Conservation (phyloP, 2,113 vertebrate genomes). For the Anhinga anhinga region DNA sequence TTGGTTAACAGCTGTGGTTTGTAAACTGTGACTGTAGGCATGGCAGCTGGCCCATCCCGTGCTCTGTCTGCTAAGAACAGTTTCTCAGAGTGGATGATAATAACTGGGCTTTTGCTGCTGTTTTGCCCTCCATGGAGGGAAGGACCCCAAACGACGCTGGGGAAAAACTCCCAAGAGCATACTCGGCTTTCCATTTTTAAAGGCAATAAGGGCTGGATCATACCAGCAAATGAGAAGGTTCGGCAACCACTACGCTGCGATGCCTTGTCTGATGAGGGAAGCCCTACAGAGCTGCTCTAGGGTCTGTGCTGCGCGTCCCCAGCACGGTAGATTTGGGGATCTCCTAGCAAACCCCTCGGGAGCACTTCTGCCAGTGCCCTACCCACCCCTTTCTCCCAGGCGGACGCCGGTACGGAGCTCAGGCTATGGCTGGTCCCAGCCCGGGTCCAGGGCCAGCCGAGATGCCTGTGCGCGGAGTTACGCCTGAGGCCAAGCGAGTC, state of each 20-base stretch:
- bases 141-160: background rate
- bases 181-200: background rate
- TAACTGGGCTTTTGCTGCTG: background rate
- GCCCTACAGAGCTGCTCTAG: background rate
- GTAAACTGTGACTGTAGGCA: background rate
- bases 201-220: background rate
- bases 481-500: background rate
- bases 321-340: accelerated
- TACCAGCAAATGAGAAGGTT: background rate
- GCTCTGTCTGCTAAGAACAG: background rate
- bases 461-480: accelerated
- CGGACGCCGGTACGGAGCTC: background rate
- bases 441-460: accelerated
- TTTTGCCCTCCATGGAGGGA: background rate
- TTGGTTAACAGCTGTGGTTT: background rate
- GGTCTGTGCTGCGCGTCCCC: background rate
- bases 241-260: accelerated
- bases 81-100: background rate
- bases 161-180: background rate
- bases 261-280: background rate
- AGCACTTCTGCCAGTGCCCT: background rate
- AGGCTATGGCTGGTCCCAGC: background rate
- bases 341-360: background rate
- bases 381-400: accelerated
- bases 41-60: background rate